Conservation (phyloP, 2,113 vertebrate species). For the Seriola quinqueradiata region DNA sequence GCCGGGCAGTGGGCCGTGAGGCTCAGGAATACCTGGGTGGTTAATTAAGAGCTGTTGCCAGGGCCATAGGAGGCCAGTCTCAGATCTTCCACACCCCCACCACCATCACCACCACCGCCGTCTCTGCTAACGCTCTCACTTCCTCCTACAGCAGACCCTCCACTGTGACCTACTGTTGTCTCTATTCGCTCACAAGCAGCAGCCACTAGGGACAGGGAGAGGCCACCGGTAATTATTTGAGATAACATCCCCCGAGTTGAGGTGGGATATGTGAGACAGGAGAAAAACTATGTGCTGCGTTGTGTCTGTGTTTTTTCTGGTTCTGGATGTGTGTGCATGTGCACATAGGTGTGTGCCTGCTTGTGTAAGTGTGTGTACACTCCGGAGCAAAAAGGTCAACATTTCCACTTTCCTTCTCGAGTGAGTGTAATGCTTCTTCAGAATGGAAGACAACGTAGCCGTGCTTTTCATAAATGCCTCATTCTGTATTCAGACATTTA, state of each 20-base stretch:
- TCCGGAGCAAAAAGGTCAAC: slow-evolving; percentile 94
- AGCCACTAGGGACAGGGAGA: slow-evolving; percentile 93
- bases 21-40: slow-evolving; percentile 97
- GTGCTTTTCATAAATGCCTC: slow-evolving; percentile 88
- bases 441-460: slow-evolving; percentile 90
- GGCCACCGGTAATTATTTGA: slow-evolving; percentile 98
- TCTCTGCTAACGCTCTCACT: slow-evolving; percentile 64
- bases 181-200: slow-evolving; percentile 85
- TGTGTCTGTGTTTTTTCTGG: slow-evolving; percentile 42
- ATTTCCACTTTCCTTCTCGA: slow-evolving; percentile 90
- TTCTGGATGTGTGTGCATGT: slow-evolving; percentile 48
- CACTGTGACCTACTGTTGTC: slow-evolving; percentile 80
- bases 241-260: slow-evolving; percentile 92
- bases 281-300: slow-evolving; percentile 76
- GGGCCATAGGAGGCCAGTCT: slow-evolving; percentile 94
- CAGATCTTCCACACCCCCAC: slow-evolving; percentile 89
- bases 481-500: slow-evolving; percentile 92
- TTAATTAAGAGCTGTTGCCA: slow-evolving; percentile 99
- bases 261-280: slow-evolving; percentile 82
- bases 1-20: slow-evolving; percentile 88
- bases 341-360: slow-evolving; percentile 7
- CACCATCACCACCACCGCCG: slow-evolving; percentile 42
- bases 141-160: slow-evolving; percentile 71
- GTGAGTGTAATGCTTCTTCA: slow-evolving; percentile 90
- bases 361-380: slow-evolving; percentile 45